Evolutionary conservation across 2,797 vertebrate genomes (phyloP).

Genomic region (Micropoecilia bifurca): DNA sequence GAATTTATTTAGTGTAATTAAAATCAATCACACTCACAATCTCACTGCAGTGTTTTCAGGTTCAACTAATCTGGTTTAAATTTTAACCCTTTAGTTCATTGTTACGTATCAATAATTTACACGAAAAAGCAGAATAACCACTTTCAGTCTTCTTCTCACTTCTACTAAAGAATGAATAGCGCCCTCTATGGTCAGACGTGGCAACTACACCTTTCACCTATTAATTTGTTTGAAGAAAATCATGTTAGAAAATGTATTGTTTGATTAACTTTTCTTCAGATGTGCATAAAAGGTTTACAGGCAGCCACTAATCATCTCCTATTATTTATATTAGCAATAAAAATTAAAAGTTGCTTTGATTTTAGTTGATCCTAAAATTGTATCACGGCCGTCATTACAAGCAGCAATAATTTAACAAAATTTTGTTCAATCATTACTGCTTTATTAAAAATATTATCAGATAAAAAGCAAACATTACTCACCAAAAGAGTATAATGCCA

Average conservation of each 20-base stretch:
- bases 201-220: not conserved
- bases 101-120: not conserved
- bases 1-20: not conserved
- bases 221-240: not conserved
- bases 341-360: not conserved
- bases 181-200: not conserved
- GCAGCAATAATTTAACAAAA: too few species aligned
- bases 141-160: not conserved
- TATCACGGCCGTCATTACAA: not conserved
- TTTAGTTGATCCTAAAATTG: not conserved
- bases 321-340: not conserved
- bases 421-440: not conserved
- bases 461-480: slow-evolving; percentile 54
- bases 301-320: not conserved
- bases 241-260: not conserved
- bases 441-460: not conserved
- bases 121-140: not conserved
- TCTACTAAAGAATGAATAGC: not conserved
- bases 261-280: not conserved
- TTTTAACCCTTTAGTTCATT: not conserved
- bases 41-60: not conserved
- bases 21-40: not conserved
- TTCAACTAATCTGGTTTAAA: not conserved
- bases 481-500: slow-evolving; percentile 94
- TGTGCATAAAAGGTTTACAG: not conserved